Conservation (phyloP, 2,113 vertebrate species). For the Macroglossus sobrinus region DNA sequence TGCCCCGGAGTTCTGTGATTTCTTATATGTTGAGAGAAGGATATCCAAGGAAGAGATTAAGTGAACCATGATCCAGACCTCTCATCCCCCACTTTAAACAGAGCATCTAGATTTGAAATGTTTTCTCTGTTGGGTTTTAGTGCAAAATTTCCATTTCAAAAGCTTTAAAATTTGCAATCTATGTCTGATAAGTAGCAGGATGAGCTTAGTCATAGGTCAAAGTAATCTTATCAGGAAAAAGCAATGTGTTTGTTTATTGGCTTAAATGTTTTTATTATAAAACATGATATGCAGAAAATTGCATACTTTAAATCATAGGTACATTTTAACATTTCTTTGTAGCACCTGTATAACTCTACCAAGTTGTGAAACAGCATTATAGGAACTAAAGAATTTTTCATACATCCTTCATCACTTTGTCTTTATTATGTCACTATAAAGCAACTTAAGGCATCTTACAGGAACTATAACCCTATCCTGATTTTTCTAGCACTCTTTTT, state of each 20-base stretch:
- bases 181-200: not conserved
- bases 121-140: not conserved
- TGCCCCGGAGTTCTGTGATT: not conserved
- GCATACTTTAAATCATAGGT: not conserved
- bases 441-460: not conserved
- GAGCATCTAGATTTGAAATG: not conserved
- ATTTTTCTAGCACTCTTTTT: not conserved
- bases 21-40: not conserved
- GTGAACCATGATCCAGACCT: not conserved
- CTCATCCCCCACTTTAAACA: not conserved
- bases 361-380: not conserved
- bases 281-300: not conserved
- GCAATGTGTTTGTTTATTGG: not conserved
- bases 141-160: not conserved
- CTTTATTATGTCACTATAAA: not conserved
- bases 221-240: not conserved
- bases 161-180: not conserved
- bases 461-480: not conserved
- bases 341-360: not conserved
- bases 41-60: not conserved
- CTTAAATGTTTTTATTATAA: not conserved
- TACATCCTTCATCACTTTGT: not conserved
- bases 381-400: not conserved
- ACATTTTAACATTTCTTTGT: constrained; percentile 6
- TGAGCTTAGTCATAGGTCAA: not conserved